phyloP scores from a whole-genome alignment of 2,797 vertebrate genomes.

The Chromis chromis region DNA sequence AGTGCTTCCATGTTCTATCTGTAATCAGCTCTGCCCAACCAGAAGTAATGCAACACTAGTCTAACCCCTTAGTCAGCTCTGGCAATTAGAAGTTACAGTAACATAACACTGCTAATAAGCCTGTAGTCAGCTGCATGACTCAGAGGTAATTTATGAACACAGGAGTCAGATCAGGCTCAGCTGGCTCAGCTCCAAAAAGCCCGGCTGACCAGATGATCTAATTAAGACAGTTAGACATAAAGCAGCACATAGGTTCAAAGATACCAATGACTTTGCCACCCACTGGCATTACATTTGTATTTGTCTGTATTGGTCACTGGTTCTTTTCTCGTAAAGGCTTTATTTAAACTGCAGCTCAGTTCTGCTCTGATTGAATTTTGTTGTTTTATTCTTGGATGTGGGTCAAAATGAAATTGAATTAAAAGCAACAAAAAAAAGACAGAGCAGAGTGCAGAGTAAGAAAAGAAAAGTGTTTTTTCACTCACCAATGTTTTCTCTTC shows the following conservation, averaged over 20 bases:
- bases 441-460: neutral
- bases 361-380: constrained; percentile 33
- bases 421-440: neutral
- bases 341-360: neutral
- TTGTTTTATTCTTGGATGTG: constrained; percentile 34
- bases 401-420: constrained; percentile 12
- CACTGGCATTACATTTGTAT: neutral
- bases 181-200: neutral
- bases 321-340: neutral
- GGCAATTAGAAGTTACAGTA: constrained; percentile 39
- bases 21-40: neutral
- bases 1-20: constrained; percentile 19
- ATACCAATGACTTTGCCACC: neutral
- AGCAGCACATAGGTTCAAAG: neutral
- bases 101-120: constrained; percentile 29
- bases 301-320: neutral
- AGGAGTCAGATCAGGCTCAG: neutral
- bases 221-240: constrained; percentile 1
- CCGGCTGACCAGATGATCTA: neutral
- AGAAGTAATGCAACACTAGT: constrained; percentile 28
- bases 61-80: constrained; percentile 46
- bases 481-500: constrained; percentile 34
- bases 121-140: constrained; percentile 27
- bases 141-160: constrained; percentile 30
- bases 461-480: neutral